Conservation (phyloP, 2,888 invertebrate species). For the Tetrapedia diversipes region DNA sequence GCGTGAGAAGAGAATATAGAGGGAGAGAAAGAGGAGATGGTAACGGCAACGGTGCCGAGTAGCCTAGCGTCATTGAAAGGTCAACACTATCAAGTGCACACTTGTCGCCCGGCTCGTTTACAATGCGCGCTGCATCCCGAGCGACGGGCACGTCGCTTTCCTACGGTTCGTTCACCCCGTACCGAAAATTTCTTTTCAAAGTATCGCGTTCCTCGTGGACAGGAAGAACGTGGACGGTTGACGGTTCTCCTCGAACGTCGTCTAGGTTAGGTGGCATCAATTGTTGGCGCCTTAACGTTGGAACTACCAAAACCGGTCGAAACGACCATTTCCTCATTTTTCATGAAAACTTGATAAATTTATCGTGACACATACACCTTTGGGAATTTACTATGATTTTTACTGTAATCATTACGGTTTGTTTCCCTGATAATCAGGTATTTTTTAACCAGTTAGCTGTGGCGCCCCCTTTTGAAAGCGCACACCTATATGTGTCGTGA, state of each 20-base stretch:
- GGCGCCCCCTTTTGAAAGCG: too few relatives aligned
- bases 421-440: too few relatives aligned
- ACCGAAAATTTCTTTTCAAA: conserved; percentile 68
- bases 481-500: too few relatives aligned
- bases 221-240: conserved; percentile 29
- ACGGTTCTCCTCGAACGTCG: conserved; percentile 7
- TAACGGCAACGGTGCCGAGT: conserved; percentile 62
- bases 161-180: conserved; percentile 76
- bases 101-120: conserved; percentile 78
- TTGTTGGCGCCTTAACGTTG: too few relatives aligned
- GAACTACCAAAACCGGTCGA: too few relatives aligned
- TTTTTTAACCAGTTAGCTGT: too few relatives aligned
- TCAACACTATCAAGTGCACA: conserved; percentile 75
- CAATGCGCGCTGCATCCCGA: conserved; percentile 77
- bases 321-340: too few relatives aligned
- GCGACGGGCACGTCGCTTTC: conserved; percentile 71
- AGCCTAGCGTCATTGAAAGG: conserved; percentile 74
- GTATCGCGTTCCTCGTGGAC: conserved; percentile 55
- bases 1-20: conserved; percentile 33
- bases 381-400: too few relatives aligned
- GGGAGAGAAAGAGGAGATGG: conserved; percentile 40
- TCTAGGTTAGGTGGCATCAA: too few relatives aligned
- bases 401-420: too few relatives aligned
- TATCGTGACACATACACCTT: too few relatives aligned
- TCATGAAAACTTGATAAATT: too few relatives aligned